Evolutionary conservation across 2,888 invertebrate genomes (phyloP).

Genomic region (Actias luna): DNA sequence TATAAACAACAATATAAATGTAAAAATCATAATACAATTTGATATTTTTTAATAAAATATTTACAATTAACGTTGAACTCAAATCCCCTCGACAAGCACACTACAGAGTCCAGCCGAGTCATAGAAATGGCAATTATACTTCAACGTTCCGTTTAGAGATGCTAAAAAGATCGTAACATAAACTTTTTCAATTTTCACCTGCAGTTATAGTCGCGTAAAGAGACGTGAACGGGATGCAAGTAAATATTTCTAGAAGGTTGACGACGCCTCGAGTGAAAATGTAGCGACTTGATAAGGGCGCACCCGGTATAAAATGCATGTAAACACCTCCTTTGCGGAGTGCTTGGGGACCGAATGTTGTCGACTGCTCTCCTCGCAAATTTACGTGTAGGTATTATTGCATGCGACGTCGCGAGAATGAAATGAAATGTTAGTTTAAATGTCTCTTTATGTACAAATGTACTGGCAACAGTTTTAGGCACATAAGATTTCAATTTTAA

Average conservation of each 20-base stretch:
- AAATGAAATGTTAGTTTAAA: slow-evolving; percentile 16
- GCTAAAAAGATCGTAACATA: slow-evolving; percentile 73
- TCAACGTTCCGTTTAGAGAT: slow-evolving; percentile 58
- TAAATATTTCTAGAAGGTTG: slow-evolving; percentile 72
- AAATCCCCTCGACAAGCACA: background rate
- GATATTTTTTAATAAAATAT: too few species aligned
- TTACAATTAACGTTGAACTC: slow-evolving; percentile 2
- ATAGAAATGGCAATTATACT: slow-evolving; percentile 51
- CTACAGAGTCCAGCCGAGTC: slow-evolving; percentile 5
- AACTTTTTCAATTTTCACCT: slow-evolving; percentile 81
- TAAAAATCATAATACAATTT: background rate
- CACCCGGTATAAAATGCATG: slow-evolving; percentile 69
- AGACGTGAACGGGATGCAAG: slow-evolving; percentile 54
- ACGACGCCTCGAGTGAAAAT: slow-evolving; percentile 53
- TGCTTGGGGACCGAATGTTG: slow-evolving; percentile 56
- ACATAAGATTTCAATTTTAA: background rate
- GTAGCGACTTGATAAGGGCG: slow-evolving; percentile 54
- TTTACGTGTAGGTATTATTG: slow-evolving; percentile 37
- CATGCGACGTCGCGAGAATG: slow-evolving; percentile 14
- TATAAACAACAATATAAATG: background rate
- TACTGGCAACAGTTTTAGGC: background rate
- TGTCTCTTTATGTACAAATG: slow-evolving; percentile 5
- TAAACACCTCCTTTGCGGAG: slow-evolving; percentile 68
- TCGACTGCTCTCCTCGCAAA: slow-evolving; percentile 54
- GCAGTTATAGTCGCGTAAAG: slow-evolving; percentile 72